Evolutionary conservation across 2,797 vertebrate species (phyloP).

Genomic region (Nyctibius grandis): DNA sequence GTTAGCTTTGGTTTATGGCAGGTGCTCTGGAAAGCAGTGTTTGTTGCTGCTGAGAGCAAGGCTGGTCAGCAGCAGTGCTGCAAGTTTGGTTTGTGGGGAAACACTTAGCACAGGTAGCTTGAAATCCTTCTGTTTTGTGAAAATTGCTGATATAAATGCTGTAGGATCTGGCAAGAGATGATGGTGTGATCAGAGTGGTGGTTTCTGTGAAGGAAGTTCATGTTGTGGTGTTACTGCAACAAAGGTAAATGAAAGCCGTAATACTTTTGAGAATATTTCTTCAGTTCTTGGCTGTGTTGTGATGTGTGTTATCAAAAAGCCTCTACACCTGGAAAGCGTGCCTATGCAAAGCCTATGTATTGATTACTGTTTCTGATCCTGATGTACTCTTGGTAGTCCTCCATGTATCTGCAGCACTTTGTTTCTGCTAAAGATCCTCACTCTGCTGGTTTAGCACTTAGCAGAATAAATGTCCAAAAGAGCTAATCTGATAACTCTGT

Average conservation of each 20-base stretch:
- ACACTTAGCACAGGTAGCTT: neutral
- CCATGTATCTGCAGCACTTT: neutral
- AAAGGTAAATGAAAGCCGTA: neutral
- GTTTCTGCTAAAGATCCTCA: neutral
- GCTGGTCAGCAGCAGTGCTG: neutral
- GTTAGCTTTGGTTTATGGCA: neutral
- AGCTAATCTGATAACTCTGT: neutral
- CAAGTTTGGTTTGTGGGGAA: neutral
- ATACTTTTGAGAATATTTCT: neutral
- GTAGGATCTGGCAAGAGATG: neutral
- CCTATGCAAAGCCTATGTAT: neutral
- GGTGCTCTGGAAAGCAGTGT: neutral
- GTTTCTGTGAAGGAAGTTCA: neutral
- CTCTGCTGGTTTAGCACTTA: neutral
- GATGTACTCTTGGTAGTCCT: neutral
- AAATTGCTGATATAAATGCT: neutral
- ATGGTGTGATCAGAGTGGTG: no score
- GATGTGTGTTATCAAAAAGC: neutral
- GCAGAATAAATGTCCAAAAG: neutral
- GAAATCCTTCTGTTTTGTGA: neutral
- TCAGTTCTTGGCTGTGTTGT: neutral
- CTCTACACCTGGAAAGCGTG: neutral
- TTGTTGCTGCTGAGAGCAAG: neutral
- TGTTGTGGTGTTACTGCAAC: neutral
- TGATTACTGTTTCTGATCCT: neutral